These are phyloP conservation scores for Halichoerus grypus DNA, from an alignment of 2,113 vertebrate genomes.

Conservation along the genomic window DNA sequence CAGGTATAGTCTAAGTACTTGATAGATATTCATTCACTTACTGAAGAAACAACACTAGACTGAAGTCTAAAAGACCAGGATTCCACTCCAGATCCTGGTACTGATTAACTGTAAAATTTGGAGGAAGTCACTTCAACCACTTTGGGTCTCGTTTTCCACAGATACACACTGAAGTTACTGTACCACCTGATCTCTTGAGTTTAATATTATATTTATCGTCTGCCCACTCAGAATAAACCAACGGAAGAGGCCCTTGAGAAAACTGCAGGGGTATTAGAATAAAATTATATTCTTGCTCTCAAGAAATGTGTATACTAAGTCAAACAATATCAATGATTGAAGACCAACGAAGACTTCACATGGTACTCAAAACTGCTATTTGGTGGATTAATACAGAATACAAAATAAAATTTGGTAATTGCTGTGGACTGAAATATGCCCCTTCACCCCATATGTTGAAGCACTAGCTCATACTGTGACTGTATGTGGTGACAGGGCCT, in stretches of 20 bases:
- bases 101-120: background rate
- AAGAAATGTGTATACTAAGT: background rate
- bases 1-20: background rate
- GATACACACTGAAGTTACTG: background rate
- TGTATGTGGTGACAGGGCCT: background rate
- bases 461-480: background rate
- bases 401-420: background rate
- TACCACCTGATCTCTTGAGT: background rate
- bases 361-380: background rate
- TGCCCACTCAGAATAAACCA: background rate
- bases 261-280: background rate
- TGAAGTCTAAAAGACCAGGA: background rate
- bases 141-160: background rate
- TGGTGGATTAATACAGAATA: background rate
- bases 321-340: background rate
- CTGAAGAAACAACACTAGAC: background rate
- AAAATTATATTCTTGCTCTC: background rate
- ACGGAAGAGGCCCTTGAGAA: background rate
- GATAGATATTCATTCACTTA: background rate
- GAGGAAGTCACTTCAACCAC: background rate
- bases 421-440: background rate
- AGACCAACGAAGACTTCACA: background rate
- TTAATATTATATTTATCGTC: background rate
- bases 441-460: background rate
- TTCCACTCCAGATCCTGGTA: background rate